These are phyloP conservation scores for Serranus cabrilla DNA, from an alignment of 2,797 vertebrate species.

Conservation along the genomic window DNA sequence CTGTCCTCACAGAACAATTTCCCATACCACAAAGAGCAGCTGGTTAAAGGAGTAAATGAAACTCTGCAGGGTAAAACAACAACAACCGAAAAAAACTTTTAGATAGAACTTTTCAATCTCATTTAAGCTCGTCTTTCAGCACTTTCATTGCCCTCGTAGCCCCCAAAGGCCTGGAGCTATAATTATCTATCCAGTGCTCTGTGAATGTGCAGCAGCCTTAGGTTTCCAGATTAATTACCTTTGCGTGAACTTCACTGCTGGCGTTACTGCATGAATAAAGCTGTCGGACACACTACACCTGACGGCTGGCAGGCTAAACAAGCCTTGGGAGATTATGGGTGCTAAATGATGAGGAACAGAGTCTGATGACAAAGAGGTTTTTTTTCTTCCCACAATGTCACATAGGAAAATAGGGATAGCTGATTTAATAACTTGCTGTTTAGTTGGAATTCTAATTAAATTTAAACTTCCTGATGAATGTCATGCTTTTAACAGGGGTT, in stretches of 20 bases:
- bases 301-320: conserved; percentile 54
- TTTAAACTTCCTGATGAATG: not conserved
- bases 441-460: conserved; percentile 1
- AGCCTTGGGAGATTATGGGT: conserved; percentile 57
- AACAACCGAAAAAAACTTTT: conserved; percentile 23
- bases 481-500: conserved; percentile 1
- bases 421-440: conserved; percentile 25
- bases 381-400: not conserved
- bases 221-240: conserved; percentile 80
- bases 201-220: conserved; percentile 68
- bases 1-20: conserved; percentile 14
- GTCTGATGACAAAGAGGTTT: conserved; percentile 18
- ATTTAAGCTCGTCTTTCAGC: conserved; percentile 68
- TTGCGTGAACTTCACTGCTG: conserved; percentile 70
- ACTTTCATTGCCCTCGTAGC: conserved; percentile 60
- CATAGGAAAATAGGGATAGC: not conserved
- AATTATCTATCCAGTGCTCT: conserved; percentile 67
- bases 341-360: conserved; percentile 66
- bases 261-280: conserved; percentile 75
- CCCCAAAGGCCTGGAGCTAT: conserved; percentile 68
- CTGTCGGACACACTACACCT: conserved; percentile 75
- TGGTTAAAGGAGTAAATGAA: conserved; percentile 41
- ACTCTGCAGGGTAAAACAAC: conserved; percentile 37
- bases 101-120: conserved; percentile 58
- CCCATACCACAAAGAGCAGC: conserved; percentile 7